Base-by-base conservation (phyloP, 2,797 vertebrate genomes). In the Helostoma temminkii region DNA sequence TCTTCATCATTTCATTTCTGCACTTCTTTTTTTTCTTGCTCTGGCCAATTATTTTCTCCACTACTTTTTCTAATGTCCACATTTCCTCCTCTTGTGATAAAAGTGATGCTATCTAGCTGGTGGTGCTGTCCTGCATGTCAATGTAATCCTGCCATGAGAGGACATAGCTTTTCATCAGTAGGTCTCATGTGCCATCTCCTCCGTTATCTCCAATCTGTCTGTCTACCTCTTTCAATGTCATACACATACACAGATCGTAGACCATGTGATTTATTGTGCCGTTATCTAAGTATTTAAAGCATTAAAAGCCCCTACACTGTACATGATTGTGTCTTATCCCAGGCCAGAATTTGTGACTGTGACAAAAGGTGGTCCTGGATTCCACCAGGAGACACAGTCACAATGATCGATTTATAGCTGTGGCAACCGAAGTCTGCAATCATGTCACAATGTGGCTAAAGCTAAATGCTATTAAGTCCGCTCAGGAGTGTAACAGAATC, bases 121-220 rank as follows among this genome's bases (percentile, higher is more conserved):
- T 8, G 32, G 77, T 60, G 78, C 74, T 82, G 87, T 86, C 81
- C 77, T 83, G 87, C 82, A 92, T 90, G 79, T 82, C 76, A 89
- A 89, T 88, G 72, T 66, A 70, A 78, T 73, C 69, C 66, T 66
- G 61, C 26, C 55, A 55, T 66, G 37, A 61, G 66, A 83, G 76
- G 71, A 83, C 79, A 47, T 10, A 25, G 77, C 54, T 64, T 77
- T 84, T 81, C 62, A 75, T 84, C 83, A 80, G 54, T 60, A 74
- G 50, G 42, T 76, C 65, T 66, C 32, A 1, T 6, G 6, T 39
- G 64, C 45, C 43, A 37, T 62, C 49, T 65, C 66, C 64, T 50
- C 60, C 21, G 66, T 47, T 47, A 32, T 74, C 53, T 21, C 32
- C 32, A 4, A 39, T 46, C 16, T 16, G 16, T 9, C 49, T 62